Base-by-base conservation (phyloP, 2,888 invertebrate species). In the Hylaea fasciaria region DNA sequence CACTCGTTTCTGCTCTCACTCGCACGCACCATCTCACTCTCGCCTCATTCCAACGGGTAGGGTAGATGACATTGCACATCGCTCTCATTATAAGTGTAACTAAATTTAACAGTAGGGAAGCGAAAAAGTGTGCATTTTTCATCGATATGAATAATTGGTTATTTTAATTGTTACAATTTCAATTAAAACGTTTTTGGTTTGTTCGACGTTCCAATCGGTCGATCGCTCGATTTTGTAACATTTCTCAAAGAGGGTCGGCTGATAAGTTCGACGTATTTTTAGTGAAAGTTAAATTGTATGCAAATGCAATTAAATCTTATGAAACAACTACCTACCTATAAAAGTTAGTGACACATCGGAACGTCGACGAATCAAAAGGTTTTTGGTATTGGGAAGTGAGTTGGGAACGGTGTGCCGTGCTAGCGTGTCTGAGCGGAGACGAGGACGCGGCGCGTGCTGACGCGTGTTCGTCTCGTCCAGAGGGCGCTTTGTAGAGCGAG, bases 1-100 rank as follows among this genome's bases (percentile, higher is more conserved):
- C 90, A 90, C 87, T 82, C 86, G 86, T 91, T 90, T 91, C 89
- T 89, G 87, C 89, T 91, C 88, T 86, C 91, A 87, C 87, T 89
- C 86, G 85, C 89, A 82, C 88, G 89, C 91, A 89, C 89, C 86
- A 86, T 88, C 83, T 89, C 91, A 89, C 89, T 87, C 74, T 87
- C 86, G 87, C 87, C 86, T 88, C 91, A 91, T 90, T 79, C 28
- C 62, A 68, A 62, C 64, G 82, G 79, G 77, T 87, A 83, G 82
- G 79, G 77, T 87, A 83, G 81, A 80, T 77, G 75, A 81, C 77
- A 78, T 79, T 64, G 68, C 71, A 69, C 71, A 77, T 71, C 79
- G 81, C 78, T 83, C 73, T 58, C 53, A 49, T 60, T 39, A 35
- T 39, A 29, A 40, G 22, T 22, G 9, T 32, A 32, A 17, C 0